Evolutionary conservation across 2,888 invertebrate genomes (phyloP).

Genomic region (Cybosia mesomella): DNA sequence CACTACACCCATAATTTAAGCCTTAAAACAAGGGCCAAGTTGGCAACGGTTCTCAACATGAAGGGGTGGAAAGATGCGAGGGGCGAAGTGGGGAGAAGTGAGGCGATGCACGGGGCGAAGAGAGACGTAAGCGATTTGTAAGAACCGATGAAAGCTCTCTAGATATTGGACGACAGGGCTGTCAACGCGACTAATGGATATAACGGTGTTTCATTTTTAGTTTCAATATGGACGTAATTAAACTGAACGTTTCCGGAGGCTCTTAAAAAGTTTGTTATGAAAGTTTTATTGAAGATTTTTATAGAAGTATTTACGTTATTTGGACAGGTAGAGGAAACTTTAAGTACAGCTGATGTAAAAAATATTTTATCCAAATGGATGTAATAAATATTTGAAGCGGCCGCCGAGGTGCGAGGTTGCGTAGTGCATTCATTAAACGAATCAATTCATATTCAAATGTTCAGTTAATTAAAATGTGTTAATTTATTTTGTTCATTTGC

Average conservation of each 20-base stretch:
- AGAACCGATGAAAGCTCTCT: constrained; percentile 83
- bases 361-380: constrained; percentile 1
- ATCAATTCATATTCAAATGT: constrained; percentile 4
- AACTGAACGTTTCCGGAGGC: constrained; percentile 47
- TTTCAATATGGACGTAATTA: constrained; percentile 50
- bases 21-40: constrained; percentile 63
- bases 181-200: constrained; percentile 69
- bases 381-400: not conserved
- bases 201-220: constrained; percentile 53
- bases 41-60: constrained; percentile 54
- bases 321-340: constrained; percentile 6
- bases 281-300: constrained; percentile 17
- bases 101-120: constrained; percentile 37
- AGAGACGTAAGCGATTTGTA: constrained; percentile 76
- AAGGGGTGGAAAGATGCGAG: constrained; percentile 39
- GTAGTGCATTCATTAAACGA: not conserved
- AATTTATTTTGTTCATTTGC: constrained; percentile 1
- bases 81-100: constrained; percentile 54
- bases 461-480: constrained; percentile 4
- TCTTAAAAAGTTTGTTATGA: constrained; percentile 34
- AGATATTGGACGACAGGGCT: constrained; percentile 78
- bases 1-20: constrained; percentile 67
- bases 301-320: constrained; percentile 9
- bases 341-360: not conserved
- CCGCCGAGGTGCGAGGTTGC: not conserved